Evolutionary conservation across 2,888 invertebrate species (phyloP), one percentile per base, ranked within the genome.

Genomic region (Polia nebulosa): DNA sequence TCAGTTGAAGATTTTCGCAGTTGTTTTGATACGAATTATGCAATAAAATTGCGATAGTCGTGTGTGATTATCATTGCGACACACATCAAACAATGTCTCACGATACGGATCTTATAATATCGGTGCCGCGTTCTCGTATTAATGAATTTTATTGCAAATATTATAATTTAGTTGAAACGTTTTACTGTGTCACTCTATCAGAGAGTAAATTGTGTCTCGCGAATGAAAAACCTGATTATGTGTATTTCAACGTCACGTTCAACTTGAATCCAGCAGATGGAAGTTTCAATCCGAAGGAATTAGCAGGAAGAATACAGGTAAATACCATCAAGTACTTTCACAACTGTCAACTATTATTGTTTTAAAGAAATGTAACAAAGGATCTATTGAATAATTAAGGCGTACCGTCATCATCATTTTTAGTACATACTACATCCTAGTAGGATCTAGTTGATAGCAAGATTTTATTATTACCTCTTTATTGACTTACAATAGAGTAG

Each of bases 131-230:
- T 73, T 90, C 91, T 79, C 92, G 93, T 89, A 83, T 94, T 74
- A 87, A 89, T 27, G 94, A 95, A 83, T 95, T 95, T 87, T 94
- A 93, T 80, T 91, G 85, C 79, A 95, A 93, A 85, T 95, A 94
- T 87, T 90, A 92, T 41, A 95, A 94, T 91, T 92, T 95, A 85
- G 94, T 95, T 71, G 95, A 95, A 93, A 94, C 94, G 88, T 95
- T 95, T 92, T 95, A 95, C 86, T 95, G 92, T 91, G 95, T 95
- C 85, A 95, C 94, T 82, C 87, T 95, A 82, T 89, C 93, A 67
- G 94, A 95, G 88, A 92, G 89, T 85, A 94, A 93, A 89, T 89
- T 90, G 64, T 85, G 87, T 83, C 72, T 88, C 62, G 76, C 89
- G 49, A 91, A 91, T 81, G 92, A 91, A 81, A 93, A 92, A 83